phyloP scores from a whole-genome alignment of 2,888 invertebrate genomes.

The Candidula unifasciata region DNA sequence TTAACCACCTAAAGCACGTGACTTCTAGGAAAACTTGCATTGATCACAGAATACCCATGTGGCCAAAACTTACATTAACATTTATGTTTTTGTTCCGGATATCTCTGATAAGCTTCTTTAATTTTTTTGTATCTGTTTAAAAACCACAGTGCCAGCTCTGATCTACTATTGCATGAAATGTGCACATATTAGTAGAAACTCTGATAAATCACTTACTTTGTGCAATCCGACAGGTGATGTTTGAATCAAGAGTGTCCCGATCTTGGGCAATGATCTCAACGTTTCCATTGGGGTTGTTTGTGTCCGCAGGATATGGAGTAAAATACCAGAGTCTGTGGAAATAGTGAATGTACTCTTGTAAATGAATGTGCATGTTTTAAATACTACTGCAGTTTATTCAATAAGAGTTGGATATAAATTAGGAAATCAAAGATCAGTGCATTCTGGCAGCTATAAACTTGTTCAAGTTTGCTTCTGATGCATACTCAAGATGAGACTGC shows the following conservation, averaged over 20 bases:
- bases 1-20: no score
- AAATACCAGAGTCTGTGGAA: conserved; percentile 41
- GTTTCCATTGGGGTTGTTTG: neutral
- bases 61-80: no score
- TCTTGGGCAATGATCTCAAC: conserved; percentile 51
- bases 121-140: no score
- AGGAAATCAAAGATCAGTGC: no score
- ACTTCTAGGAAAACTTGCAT: no score
- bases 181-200: neutral
- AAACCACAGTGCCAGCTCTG: neutral
- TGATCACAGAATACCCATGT: no score
- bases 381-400: neutral
- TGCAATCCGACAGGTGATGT: conserved; percentile 41
- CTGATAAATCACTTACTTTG: conserved; percentile 49
- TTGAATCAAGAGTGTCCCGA: conserved; percentile 54
- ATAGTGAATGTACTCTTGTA: neutral
- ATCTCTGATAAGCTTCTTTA: neutral
- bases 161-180: neutral
- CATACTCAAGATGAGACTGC: no score
- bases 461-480: no score
- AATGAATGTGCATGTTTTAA: neutral
- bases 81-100: no score
- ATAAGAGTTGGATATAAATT: no score
- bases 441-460: no score
- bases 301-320: conserved; percentile 41